These are phyloP conservation scores for Rutpela maculata DNA, from an alignment of 2,888 invertebrate genomes.

Conservation along the genomic window DNA sequence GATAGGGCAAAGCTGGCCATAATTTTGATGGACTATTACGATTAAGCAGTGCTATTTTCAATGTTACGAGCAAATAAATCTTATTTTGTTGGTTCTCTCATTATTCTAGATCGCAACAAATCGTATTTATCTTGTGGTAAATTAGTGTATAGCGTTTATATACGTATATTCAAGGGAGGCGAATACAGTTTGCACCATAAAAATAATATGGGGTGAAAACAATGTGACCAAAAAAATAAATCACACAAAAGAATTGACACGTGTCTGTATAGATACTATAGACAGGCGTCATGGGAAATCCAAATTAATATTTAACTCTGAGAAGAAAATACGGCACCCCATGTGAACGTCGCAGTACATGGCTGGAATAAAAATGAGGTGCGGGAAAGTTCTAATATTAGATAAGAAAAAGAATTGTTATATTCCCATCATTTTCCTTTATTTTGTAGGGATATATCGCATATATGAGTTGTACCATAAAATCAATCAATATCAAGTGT, in stretches of 20 bases:
- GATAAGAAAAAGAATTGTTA: slow-evolving; percentile 37
- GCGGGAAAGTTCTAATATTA: slow-evolving; percentile 27
- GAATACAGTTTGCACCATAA: slow-evolving; percentile 15
- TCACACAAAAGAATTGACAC: slow-evolving; percentile 44
- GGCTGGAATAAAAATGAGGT: slow-evolving; percentile 37
- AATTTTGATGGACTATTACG: too few species aligned
- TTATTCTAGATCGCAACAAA: background rate
- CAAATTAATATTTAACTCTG: slow-evolving; percentile 45
- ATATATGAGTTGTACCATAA: background rate
- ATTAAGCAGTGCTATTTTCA: background rate
- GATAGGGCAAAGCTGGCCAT: too few species aligned
- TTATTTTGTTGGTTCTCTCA: background rate
- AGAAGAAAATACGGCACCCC: slow-evolving; percentile 40
- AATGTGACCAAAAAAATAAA: slow-evolving; percentile 41
- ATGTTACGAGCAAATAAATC: background rate
- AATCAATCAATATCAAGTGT: background rate
- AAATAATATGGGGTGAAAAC: slow-evolving; percentile 39
- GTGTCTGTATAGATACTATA: slow-evolving; percentile 37
- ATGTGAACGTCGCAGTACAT: slow-evolving; percentile 34
- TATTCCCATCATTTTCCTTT: slow-evolving; percentile 30
- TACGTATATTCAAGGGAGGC: slow-evolving; percentile 1
- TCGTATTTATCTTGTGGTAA: slow-evolving; percentile 6
- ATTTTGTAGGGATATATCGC: slow-evolving; percentile 5
- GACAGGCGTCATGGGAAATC: slow-evolving; percentile 44
- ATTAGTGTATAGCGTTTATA: slow-evolving; percentile 20